These are phyloP conservation scores for Ichneumoninae sp. DNA, from an alignment of 2,888 invertebrate genomes.

Conservation along the genomic window DNA sequence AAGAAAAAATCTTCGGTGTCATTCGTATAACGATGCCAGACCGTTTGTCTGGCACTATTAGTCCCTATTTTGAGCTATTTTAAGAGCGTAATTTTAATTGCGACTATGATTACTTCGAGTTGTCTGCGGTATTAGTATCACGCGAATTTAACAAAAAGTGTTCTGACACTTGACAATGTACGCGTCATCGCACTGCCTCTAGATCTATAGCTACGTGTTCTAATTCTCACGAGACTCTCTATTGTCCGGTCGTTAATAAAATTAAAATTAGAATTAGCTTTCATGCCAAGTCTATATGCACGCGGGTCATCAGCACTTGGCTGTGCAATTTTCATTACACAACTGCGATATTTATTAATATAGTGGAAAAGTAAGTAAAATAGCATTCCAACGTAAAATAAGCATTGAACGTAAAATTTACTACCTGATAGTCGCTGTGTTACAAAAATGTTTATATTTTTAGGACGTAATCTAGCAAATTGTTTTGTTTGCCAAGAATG, in stretches of 20 bases:
- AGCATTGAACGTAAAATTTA: not conserved
- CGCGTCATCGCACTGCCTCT: not conserved
- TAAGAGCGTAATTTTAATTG: constrained; percentile 50
- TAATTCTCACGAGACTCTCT: constrained; percentile 56
- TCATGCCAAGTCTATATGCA: constrained; percentile 18
- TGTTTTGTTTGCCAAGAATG: not conserved
- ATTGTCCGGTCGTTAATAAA: constrained; percentile 56
- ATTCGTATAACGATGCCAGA: constrained; percentile 44
- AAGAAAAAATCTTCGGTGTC: constrained; percentile 23
- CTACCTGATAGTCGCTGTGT: too few relatives aligned
- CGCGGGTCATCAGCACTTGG: constrained; percentile 3
- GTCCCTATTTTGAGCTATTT: constrained; percentile 55
- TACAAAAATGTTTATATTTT: not conserved
- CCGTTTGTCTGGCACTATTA: constrained; percentile 14
- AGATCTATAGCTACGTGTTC: constrained; percentile 27
- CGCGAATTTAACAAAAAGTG: constrained; percentile 45
- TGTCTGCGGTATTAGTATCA: constrained; percentile 38
- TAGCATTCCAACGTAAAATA: not conserved
- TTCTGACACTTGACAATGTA: constrained; percentile 28
- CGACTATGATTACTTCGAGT: constrained; percentile 48
- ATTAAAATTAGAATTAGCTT: constrained; percentile 44
- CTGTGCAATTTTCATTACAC: not conserved
- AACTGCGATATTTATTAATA: not conserved
- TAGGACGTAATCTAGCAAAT: not conserved
- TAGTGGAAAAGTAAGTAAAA: not conserved